These are phyloP conservation scores for Leptinotarsa tumamoca DNA, from an alignment of 2,888 invertebrate species.

Conservation along the genomic window DNA sequence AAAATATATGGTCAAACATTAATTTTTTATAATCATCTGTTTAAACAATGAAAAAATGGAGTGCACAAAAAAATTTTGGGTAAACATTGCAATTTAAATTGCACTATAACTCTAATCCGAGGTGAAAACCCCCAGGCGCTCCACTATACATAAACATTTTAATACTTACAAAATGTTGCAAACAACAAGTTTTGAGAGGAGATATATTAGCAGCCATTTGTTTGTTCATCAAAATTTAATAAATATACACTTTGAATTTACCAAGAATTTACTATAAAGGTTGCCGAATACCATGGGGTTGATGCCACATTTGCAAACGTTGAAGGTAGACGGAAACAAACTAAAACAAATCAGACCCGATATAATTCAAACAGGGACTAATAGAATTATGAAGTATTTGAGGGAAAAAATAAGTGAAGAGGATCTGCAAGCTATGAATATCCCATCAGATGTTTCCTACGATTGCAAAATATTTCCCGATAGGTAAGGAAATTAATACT, in stretches of 20 bases:
- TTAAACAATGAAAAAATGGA: too few species aligned
- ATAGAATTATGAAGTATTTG: slow-evolving; percentile 81
- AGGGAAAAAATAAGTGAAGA: slow-evolving; percentile 71
- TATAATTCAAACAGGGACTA: slow-evolving; percentile 86
- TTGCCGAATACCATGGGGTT: slow-evolving; percentile 77
- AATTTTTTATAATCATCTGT: too few species aligned
- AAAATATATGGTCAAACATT: too few species aligned
- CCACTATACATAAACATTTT: too few species aligned
- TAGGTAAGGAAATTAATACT: slow-evolving; percentile 44
- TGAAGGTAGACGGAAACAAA: slow-evolving; percentile 89
- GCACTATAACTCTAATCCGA: too few species aligned
- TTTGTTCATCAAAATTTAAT: too few species aligned
- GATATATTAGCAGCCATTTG: too few species aligned
- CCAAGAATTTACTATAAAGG: slow-evolving; percentile 60
- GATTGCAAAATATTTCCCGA: slow-evolving; percentile 55
- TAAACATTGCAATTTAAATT: too few species aligned
- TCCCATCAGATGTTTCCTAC: slow-evolving; percentile 39
- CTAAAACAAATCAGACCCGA: slow-evolving; percentile 85
- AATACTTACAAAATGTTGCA: too few species aligned
- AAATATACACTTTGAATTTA: not conserved
- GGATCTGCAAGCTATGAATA: slow-evolving; percentile 44
- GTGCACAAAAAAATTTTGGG: too few species aligned
- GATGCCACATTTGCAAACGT: slow-evolving; percentile 83
- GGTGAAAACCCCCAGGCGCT: too few species aligned
- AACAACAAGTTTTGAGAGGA: too few species aligned